Conservation (phyloP, 2,113 vertebrate species). For the Entosphenus tridentatus region DNA sequence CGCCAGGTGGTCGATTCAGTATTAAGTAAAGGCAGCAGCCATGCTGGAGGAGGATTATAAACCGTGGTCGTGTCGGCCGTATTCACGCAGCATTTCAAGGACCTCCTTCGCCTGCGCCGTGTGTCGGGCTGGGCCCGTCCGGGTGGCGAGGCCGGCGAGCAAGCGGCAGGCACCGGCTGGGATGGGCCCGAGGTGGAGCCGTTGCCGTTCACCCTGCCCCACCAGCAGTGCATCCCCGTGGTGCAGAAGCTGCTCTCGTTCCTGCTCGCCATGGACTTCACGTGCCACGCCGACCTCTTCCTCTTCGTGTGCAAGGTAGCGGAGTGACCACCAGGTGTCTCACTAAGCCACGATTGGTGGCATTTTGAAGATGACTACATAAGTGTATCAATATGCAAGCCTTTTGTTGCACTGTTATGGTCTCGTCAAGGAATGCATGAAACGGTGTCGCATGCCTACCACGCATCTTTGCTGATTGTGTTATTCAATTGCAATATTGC, state of each 20-base stretch:
- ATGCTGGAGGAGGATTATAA: no score
- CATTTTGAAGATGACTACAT: no score
- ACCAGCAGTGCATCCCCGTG: conserved; percentile 85
- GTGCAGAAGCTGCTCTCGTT: conserved; percentile 87
- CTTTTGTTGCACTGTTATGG: no score
- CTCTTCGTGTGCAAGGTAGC: conserved; percentile 92
- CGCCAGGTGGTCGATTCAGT: no score
- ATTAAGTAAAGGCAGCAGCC: no score
- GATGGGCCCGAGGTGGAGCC: conserved; percentile 92
- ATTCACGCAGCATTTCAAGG: conserved; percentile 67
- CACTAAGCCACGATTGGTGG: no score
- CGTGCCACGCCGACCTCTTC: conserved; percentile 87
- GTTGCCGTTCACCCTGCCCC: conserved; percentile 78
- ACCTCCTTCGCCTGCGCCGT: conserved; percentile 76
- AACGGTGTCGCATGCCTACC: no score
- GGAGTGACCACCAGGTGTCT: background rate
- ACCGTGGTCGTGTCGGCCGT: no score
- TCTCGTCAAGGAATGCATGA: no score
- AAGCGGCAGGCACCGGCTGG: conserved; percentile 20
- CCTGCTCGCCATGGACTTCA: conserved; percentile 96
- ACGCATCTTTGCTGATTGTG: no score
- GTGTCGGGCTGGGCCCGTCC: conserved; percentile 94
- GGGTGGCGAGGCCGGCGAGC: conserved; percentile 61
- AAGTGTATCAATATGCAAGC: no score
- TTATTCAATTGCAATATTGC: no score